phyloP scores from a whole-genome alignment of 2,888 invertebrate species.

The Punctoribates punctum region DNA sequence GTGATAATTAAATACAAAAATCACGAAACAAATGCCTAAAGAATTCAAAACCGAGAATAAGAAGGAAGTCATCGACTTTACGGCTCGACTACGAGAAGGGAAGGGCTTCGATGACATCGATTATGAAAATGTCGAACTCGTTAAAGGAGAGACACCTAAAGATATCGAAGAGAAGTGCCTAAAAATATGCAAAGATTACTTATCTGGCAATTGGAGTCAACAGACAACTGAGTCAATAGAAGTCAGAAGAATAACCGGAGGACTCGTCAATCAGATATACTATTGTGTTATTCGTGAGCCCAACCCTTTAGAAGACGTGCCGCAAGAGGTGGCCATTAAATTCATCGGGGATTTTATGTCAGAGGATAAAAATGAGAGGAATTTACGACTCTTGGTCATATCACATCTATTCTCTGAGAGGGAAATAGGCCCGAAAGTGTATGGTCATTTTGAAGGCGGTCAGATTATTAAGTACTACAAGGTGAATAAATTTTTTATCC shows the following conservation, averaged over 20 bases:
- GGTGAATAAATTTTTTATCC: background rate
- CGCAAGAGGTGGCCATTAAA: background rate
- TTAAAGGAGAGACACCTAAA: background rate
- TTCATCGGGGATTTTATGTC: background rate
- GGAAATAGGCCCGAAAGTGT: background rate
- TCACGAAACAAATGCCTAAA: too few species aligned
- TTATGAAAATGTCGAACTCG: slow-evolving; percentile 36
- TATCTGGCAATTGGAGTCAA: background rate
- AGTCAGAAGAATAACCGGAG: background rate
- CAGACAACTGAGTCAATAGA: background rate
- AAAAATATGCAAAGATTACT: background rate
- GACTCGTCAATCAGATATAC: background rate
- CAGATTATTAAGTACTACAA: background rate
- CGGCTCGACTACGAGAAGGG: too few species aligned
- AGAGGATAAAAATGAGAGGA: background rate
- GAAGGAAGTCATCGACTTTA: too few species aligned
- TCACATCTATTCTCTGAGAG: background rate
- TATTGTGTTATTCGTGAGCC: background rate
- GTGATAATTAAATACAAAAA: too few species aligned
- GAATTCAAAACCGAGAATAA: too few species aligned
- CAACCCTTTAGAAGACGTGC: background rate
- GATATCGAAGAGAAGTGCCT: background rate
- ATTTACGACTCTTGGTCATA: background rate
- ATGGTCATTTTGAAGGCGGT: background rate
- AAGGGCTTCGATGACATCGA: background rate